Evolutionary conservation across 2,113 vertebrate species (phyloP).

Genomic region (Andinoacara biseriatus): DNA sequence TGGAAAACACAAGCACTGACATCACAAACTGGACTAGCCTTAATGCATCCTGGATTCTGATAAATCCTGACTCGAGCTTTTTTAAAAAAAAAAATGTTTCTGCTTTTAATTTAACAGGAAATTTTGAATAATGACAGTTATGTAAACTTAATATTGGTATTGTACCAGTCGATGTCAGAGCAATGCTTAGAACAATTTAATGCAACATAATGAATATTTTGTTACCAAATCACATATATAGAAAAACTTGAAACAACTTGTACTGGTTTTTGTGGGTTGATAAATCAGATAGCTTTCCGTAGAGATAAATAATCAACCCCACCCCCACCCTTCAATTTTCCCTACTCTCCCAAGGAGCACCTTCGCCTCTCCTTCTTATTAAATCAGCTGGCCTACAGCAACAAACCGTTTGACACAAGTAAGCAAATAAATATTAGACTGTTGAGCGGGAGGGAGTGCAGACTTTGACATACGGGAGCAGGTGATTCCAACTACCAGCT

Average conservation of each 20-base stretch:
- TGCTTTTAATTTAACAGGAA: not conserved
- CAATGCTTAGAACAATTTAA: not conserved
- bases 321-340: not conserved
- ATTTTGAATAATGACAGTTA: not conserved
- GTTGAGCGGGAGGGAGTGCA: conserved; percentile 17
- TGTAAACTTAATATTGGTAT: not conserved
- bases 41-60: too few relatives aligned
- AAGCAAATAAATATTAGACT: conserved; percentile 62
- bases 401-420: conserved; percentile 56
- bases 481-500: not conserved
- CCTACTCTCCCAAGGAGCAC: not conserved
- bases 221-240: not conserved
- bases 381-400: conserved; percentile 40
- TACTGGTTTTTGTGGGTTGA: conserved; percentile 48
- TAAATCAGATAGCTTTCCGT: conserved; percentile 31
- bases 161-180: not conserved
- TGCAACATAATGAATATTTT: not conserved
- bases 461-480: not conserved
- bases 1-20: not conserved
- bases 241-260: not conserved
- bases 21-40: not conserved
- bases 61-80: not conserved
- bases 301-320: conserved; percentile 14
- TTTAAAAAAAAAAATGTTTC: not conserved
- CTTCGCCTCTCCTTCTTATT: conserved; percentile 19